phyloP scores from a whole-genome alignment of 2,797 vertebrate genomes.

The Microctenopoma lineatum region DNA sequence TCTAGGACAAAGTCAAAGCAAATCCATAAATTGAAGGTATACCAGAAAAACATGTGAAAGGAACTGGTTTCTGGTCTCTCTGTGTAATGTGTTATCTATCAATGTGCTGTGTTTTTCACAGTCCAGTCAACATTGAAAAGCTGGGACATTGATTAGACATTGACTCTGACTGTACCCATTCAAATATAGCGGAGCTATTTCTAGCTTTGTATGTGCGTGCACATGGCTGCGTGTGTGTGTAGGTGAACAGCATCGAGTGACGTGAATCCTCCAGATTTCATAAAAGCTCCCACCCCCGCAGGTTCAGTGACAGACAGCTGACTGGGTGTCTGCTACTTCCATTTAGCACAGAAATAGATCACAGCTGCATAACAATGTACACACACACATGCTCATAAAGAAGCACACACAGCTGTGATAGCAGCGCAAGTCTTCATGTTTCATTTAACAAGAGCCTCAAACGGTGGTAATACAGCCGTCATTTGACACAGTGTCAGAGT shows the following conservation, averaged over 20 bases:
- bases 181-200: conserved; percentile 81
- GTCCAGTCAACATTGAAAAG: conserved; percentile 43
- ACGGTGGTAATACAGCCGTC: conserved; percentile 6
- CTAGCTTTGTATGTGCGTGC: conserved; percentile 30
- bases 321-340: conserved; percentile 35
- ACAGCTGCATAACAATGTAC: conserved; percentile 25
- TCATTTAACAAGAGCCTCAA: conserved; percentile 14
- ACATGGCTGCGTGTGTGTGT: conserved; percentile 38
- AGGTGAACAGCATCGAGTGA: conserved; percentile 56
- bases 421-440: conserved; percentile 8
- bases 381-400: neutral
- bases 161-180: conserved; percentile 74
- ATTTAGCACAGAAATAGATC: conserved; percentile 36
- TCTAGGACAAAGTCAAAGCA: conserved; percentile 7
- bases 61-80: conserved; percentile 7
- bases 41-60: neutral
- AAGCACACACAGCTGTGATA: conserved; percentile 19
- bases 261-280: conserved; percentile 57
- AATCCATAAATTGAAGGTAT: neutral
- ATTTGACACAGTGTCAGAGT: neutral
- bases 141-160: conserved; percentile 75
- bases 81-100: conserved; percentile 8
- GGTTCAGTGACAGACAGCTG: conserved; percentile 25
- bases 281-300: conserved; percentile 47
- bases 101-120: conserved; percentile 33